These are phyloP conservation scores for Malacoctenus gilli DNA, from an alignment of 2,797 vertebrate species.

Conservation along the genomic window DNA sequence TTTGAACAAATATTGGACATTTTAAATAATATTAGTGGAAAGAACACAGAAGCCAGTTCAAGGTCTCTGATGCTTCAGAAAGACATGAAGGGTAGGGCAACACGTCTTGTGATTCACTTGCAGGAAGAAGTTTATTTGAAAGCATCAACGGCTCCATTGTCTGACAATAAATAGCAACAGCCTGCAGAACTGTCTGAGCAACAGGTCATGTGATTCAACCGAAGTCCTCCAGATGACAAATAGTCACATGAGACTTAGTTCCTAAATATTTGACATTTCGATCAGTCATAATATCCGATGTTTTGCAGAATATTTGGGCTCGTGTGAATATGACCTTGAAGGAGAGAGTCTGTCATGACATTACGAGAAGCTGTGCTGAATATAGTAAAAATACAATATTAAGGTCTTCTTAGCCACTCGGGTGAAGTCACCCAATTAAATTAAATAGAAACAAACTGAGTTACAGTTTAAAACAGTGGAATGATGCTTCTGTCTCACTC, in stretches of 20 bases:
- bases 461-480: slow-evolving; percentile 8
- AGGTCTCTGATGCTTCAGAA: not conserved
- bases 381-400: too few relatives aligned
- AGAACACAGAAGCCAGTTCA: slow-evolving; percentile 7
- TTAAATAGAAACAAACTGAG: not conserved
- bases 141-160: slow-evolving; percentile 14
- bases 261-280: not conserved
- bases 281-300: not conserved
- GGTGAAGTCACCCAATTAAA: not conserved
- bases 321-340: too few relatives aligned
- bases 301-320: too few relatives aligned
- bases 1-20: too few relatives aligned
- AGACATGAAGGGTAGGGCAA: not conserved
- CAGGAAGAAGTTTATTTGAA: slow-evolving; percentile 3
- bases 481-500: not conserved
- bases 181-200: too few relatives aligned
- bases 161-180: slow-evolving; percentile 48
- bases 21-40: not conserved
- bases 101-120: slow-evolving; percentile 27
- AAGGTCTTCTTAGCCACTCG: too few relatives aligned
- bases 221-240: slow-evolving; percentile 5
- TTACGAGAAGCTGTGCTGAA: too few relatives aligned
- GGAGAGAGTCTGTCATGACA: too few relatives aligned
- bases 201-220: not conserved
- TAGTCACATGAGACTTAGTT: not conserved